Conservation (phyloP, 2,888 invertebrate genomes). For the Phania funesta region DNA sequence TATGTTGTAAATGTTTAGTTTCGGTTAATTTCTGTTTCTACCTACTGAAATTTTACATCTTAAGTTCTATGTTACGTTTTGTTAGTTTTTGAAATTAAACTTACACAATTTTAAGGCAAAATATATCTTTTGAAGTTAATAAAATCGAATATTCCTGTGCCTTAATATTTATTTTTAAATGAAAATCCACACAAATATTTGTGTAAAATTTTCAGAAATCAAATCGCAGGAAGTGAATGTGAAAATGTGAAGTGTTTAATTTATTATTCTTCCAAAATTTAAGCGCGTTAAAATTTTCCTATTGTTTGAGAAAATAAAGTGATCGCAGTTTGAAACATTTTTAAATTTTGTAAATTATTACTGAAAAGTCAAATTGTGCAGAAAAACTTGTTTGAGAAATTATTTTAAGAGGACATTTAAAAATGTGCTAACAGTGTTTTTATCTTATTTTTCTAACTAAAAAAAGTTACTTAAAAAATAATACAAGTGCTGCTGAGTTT, state of each 20-base stretch:
- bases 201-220: not conserved
- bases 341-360: no score
- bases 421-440: constrained; percentile 2
- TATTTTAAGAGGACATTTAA: not conserved
- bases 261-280: not conserved
- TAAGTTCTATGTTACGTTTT: constrained; percentile 34
- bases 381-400: constrained; percentile 24
- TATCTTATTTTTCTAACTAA: constrained; percentile 21
- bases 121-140: not conserved
- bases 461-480: constrained; percentile 20
- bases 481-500: constrained; percentile 9
- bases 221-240: constrained; percentile 17
- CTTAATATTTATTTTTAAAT: constrained; percentile 5
- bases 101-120: not conserved
- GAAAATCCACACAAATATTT: constrained; percentile 6
- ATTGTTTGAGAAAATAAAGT: not conserved
- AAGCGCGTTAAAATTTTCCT: not conserved
- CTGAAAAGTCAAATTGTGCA: not conserved
- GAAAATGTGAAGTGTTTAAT: constrained; percentile 56
- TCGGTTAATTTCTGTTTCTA: constrained; percentile 5
- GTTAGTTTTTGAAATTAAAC: not conserved
- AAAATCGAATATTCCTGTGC: not conserved
- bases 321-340: constrained; percentile 15
- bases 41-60: constrained; percentile 23
- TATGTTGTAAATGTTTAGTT: constrained; percentile 37